Base-by-base conservation (phyloP, 1,140 invertebrate genomes). In the Carcinoscorpius rotundicauda region DNA sequence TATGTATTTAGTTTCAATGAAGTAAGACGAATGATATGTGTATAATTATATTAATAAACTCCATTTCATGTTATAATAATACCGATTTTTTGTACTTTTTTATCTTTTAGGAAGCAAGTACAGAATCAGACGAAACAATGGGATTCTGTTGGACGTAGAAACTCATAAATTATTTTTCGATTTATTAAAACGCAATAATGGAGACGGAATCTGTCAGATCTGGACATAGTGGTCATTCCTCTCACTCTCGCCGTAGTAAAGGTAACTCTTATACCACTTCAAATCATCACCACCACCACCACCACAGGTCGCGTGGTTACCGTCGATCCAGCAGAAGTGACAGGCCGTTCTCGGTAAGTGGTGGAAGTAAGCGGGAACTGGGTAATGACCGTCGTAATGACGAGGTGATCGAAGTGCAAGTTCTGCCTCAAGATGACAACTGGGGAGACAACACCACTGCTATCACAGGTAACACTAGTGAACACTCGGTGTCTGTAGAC, bases 371-470 rank as follows among this genome's bases (percentile, higher is more conserved):
- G 74, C 61, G 73, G 72, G 66, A 70, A 69, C 61, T 74, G 73
- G 73, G 73, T 4, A 74, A 73, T 64, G 73, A 73, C 29, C 29
- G 29, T 29, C 29, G 29, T 29, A 29, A 29, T 29, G 29, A 29
- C 0, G 88, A 93, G 77, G 87, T 91, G 5, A 90, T 91, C 57
- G 88, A 93, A 78, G 91, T 95, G 60, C 91, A 94, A 78, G 93
- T 94, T 68, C 76, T 97, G 57, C 91, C 92, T 0, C 82, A 83
- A 75, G 93, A 97, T 81, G 95, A 98, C 73, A 96, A 96, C 75
- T 98, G 95, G 95, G 93, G 91, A 53, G 96, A 98, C 78, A 97
- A 93, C 73, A 96, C 93, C 0, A 98, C 95, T 4, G 94, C 93
- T 0, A 87, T 98, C 49, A 98, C 95, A 4, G 94, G 93, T 11